Percentiles rank a stretch among this genome's conserved stretches.
These are phyloP conservation scores for Poecilia gillii DNA, from an alignment of 2,797 vertebrate species.

Conservation along the genomic window DNA sequence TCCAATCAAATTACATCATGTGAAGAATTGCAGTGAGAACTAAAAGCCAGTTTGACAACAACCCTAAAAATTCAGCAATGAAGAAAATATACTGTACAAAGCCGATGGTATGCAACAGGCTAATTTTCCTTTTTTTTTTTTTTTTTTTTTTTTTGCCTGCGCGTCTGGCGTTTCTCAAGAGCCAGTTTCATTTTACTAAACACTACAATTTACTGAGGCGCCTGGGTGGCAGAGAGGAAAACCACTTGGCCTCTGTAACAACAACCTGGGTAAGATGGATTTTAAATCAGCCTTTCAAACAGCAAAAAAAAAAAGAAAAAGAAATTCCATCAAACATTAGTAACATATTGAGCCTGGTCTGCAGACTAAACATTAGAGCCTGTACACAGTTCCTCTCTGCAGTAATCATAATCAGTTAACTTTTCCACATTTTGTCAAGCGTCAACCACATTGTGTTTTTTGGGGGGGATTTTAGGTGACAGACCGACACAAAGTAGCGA, in stretches of 20 bases:
- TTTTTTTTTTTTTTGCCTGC: constrained; percentile 16
- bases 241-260: constrained; percentile 64
- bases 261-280: constrained; percentile 45
- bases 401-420: not conserved
- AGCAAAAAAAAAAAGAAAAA: not conserved
- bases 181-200: constrained; percentile 67
- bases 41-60: constrained; percentile 33
- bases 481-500: not conserved
- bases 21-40: constrained; percentile 42
- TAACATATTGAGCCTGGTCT: not conserved
- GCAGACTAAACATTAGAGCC: not conserved
- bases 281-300: constrained; percentile 38
- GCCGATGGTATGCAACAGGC: constrained; percentile 35
- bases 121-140: not conserved
- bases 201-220: constrained; percentile 66
- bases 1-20: constrained; percentile 67
- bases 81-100: constrained; percentile 16
- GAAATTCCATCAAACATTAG: constrained; percentile 1
- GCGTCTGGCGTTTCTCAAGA: constrained; percentile 52
- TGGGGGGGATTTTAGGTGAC: not conserved
- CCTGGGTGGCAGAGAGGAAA: constrained; percentile 74
- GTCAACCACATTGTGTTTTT: not conserved
- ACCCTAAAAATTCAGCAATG: constrained; percentile 22
- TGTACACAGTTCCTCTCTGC: not conserved
- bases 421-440: constrained; percentile 2